A percentile compares a stretch with the other conserved stretches of the same genome.
These are phyloP conservation scores for Scalopus aquaticus DNA, from an alignment of 2,113 vertebrate species.

Conservation along the genomic window DNA sequence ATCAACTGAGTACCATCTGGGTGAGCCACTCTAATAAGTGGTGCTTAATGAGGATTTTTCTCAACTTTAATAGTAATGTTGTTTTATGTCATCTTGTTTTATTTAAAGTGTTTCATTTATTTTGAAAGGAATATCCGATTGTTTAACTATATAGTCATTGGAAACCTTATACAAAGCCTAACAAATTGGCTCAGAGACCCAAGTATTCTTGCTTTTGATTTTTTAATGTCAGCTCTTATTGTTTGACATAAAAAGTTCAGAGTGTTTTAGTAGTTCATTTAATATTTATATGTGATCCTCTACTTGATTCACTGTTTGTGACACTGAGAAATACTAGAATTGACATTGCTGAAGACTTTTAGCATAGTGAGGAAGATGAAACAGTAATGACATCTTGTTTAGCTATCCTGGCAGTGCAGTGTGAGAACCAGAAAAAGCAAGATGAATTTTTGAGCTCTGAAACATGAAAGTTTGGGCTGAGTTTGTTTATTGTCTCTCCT, in stretches of 20 bases:
- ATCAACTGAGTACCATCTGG: neutral
- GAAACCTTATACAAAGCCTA: slow-evolving; percentile 7
- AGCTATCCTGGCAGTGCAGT: neutral
- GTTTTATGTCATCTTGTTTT: slow-evolving; percentile 37
- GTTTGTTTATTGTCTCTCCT: neutral
- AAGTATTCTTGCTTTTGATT: slow-evolving; percentile 40
- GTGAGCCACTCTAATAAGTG: neutral
- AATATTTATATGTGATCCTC: neutral
- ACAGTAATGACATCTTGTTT: neutral
- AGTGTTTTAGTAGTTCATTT: neutral
- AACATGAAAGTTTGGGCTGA: neutral
- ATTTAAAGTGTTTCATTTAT: neutral
- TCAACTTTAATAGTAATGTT: neutral
- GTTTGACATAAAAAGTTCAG: neutral
- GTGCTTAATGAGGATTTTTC: neutral
- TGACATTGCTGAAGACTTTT: neutral
- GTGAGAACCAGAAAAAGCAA: neutral
- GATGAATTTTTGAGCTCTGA: slow-evolving; percentile 18
- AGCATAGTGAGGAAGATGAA: neutral
- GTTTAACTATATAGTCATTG: neutral
- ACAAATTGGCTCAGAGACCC: neutral
- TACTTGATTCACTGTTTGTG: neutral
- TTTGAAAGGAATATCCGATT: neutral
- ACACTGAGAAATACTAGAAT: neutral
- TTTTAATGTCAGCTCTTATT: neutral